These are phyloP conservation scores for Isaurus tuberculatus DNA, from an alignment of 92 coral and sea anemone genomes.

Conservation along the genomic window DNA sequence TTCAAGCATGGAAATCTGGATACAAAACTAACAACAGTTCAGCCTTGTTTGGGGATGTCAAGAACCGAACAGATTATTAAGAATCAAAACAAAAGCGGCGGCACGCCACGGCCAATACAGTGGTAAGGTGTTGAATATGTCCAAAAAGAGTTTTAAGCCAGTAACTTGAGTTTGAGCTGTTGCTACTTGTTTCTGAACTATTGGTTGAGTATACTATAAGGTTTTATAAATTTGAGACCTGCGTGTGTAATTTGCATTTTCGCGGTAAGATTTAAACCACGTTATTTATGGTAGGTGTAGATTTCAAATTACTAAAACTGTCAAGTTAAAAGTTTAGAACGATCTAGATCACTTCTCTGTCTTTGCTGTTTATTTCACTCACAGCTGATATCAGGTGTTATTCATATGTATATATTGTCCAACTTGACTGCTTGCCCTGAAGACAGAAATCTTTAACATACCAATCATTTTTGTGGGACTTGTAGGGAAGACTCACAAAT, in stretches of 20 bases:
- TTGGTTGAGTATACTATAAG: background rate
- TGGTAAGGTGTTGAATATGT: background rate
- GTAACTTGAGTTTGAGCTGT: background rate
- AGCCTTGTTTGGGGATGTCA: slow-evolving; percentile 19
- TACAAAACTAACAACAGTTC: background rate
- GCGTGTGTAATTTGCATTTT: background rate
- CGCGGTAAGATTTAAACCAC: slow-evolving; percentile 11
- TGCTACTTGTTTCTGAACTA: background rate
- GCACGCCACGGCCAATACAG: background rate
- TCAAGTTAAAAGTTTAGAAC: no score
- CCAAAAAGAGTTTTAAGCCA: background rate
- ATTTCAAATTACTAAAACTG: no score
- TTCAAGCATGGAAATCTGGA: background rate
- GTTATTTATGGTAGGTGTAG: no score
- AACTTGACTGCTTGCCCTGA: no score
- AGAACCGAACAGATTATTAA: background rate
- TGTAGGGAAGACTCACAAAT: no score
- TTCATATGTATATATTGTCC: no score
- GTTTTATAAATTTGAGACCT: background rate
- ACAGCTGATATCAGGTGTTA: no score
- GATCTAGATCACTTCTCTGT: no score
- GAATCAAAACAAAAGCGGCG: slow-evolving; percentile 24
- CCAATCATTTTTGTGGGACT: no score
- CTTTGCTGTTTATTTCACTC: no score
- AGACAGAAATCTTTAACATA: no score